Conservation (phyloP, 2,113 vertebrate genomes). For the Neopipo cinnamomea region DNA sequence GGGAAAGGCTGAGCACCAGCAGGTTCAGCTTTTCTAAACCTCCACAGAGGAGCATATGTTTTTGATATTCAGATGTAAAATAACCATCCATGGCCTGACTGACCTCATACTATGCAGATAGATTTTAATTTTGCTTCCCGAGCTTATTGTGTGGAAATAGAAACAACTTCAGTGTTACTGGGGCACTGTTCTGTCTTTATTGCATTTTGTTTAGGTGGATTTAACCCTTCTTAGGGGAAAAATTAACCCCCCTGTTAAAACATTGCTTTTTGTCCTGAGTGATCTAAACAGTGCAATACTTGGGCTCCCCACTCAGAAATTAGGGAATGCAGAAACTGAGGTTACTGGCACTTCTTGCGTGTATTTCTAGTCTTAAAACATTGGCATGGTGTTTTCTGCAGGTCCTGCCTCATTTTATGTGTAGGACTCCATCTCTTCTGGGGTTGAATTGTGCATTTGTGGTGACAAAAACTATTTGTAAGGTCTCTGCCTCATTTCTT, state of each 20-base stretch:
- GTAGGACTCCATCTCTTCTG: fast-evolving
- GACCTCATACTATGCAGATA: background rate
- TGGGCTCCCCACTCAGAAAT: background rate
- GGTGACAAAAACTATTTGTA: background rate
- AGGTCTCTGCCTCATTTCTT: background rate
- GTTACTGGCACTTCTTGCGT: fast-evolving
- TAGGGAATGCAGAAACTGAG: background rate
- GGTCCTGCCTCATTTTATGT: background rate
- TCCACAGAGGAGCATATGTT: background rate
- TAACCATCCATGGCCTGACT: background rate
- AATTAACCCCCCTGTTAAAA: background rate
- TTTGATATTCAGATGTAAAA: conserved; percentile 3
- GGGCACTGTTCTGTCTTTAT: background rate
- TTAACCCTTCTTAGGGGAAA: background rate
- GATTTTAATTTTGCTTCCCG: background rate
- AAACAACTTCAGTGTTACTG: background rate
- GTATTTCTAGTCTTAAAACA: background rate
- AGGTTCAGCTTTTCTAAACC: background rate
- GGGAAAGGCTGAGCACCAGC: background rate
- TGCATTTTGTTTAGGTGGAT: background rate
- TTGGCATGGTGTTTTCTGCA: fast-evolving
- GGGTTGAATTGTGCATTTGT: fast-evolving
- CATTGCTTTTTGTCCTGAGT: background rate
- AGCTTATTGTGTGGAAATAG: background rate
- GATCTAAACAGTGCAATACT: background rate